Base-by-base conservation (phyloP, 2,797 vertebrate genomes). In the Pterois miles region DNA sequence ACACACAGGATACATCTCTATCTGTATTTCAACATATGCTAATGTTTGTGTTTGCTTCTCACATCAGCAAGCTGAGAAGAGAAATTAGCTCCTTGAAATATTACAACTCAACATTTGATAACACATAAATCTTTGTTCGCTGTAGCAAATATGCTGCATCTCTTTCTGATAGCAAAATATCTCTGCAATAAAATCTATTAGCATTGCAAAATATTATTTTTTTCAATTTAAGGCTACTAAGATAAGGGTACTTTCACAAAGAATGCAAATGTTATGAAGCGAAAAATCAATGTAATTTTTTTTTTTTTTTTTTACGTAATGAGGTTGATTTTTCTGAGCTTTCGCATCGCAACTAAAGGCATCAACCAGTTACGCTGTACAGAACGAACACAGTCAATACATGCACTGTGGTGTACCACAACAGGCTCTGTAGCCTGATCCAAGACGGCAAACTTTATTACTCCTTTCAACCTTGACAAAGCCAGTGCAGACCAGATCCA, bases 21-120 rank as follows among this genome's bases (percentile, higher is more conserved):
- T 63, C 72, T 43, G 59, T 54, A 80, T 70, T 82, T 77, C 82
- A 40, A 33, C 65, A 34, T 56, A 70, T 68, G 73, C 63, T 76
- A 58, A 82, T 72, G 64, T 86, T 74, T 76, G 57, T 57, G 14
- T 33, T 33, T 57, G 9, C 29, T 4, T 18, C 16, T 16, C 40
- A 43, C 40, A 43, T 43, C 40, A 43, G 0, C 8, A 25, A 43
- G 65, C 62, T 68, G 13, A 48, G 7, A 48, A 3, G 3, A 48
- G 56, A 13, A n/a, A 18, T 59, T 27, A 27, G 9, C 10, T 52
- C 13, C 31, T 64, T 27, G 1, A 22, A 62, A 67, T 11, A 20
- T 3, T 25, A 33, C 5, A n/a, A 54, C 13, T 56, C 29, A 16
- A n/a, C n/a, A n/a, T n/a, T n/a, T n/a, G n/a, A n/a, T n/a, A n/a